These are phyloP conservation scores for Pollicipes pollicipes DNA, from an alignment of 1,140 invertebrate genomes.

Conservation along the genomic window DNA sequence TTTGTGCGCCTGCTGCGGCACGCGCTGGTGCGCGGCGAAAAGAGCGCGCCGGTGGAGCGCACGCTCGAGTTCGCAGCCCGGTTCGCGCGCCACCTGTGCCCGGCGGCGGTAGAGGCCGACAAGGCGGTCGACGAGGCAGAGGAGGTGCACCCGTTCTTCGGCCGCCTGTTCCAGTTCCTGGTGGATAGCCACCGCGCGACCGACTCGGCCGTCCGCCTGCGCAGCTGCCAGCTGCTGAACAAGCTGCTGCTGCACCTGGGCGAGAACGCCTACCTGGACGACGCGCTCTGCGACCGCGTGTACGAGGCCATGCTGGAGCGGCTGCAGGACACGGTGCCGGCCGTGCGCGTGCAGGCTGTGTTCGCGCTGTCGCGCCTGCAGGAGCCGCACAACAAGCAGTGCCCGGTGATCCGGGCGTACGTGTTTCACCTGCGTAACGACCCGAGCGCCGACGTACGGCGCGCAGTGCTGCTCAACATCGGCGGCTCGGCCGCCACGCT, in stretches of 20 bases:
- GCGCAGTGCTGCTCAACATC: conserved; percentile 43
- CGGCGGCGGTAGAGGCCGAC: neutral
- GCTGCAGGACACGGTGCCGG: conserved; percentile 46
- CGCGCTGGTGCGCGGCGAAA: conserved; percentile 37
- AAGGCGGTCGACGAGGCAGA: conserved; percentile 8
- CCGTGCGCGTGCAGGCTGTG: conserved; percentile 56
- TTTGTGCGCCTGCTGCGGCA: conserved; percentile 15
- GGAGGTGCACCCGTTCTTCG: conserved; percentile 16
- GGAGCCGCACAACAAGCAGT: conserved; percentile 51
- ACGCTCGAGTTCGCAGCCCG: conserved; percentile 44
- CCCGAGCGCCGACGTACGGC: conserved; percentile 49
- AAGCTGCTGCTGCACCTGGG: conserved; percentile 50
- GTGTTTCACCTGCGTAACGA: conserved; percentile 56
- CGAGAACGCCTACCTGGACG: conserved; percentile 54
- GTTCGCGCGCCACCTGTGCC: conserved; percentile 28
- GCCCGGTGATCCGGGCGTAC: conserved; percentile 54
- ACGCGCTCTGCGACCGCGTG: conserved; percentile 52
- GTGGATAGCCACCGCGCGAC: conserved; percentile 37
- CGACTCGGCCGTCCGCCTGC: conserved; percentile 42
- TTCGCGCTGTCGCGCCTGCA: conserved; percentile 58
- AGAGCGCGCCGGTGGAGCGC: conserved; percentile 41
- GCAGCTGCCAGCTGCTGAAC: conserved; percentile 54
- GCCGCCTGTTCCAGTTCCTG: conserved; percentile 15
- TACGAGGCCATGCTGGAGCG: conserved; percentile 46
- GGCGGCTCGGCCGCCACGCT: conserved; percentile 43